Percentiles rank a stretch among this genome's conserved stretches.
Conservation (phyloP, 2,113 vertebrate species). For the Ia io region DNA sequence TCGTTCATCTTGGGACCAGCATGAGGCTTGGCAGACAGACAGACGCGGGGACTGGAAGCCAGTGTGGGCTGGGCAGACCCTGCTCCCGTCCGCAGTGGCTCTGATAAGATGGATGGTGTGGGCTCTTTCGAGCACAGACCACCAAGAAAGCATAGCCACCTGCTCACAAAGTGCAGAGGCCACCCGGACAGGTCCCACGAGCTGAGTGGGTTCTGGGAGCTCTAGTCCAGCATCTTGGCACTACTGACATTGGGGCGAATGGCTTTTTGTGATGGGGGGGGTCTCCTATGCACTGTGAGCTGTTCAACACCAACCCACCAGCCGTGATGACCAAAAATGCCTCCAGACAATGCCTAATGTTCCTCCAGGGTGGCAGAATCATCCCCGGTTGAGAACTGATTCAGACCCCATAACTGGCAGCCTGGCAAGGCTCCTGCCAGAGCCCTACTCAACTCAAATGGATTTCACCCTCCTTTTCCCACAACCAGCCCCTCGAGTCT, state of each 20-base stretch:
- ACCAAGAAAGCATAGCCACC: not conserved
- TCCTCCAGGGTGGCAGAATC: not conserved
- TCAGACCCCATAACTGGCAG: not conserved
- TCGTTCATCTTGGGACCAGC: not conserved
- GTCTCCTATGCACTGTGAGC: fast-evolving
- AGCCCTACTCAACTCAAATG: not conserved
- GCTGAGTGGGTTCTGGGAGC: not conserved
- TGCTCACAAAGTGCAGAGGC: not conserved
- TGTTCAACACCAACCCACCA: not conserved
- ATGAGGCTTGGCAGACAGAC: not conserved
- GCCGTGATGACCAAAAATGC: not conserved
- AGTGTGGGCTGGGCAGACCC: too few relatives aligned
- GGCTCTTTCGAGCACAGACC: not conserved
- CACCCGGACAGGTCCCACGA: not conserved
- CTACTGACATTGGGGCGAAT: not conserved
- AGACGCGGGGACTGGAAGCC: not conserved
- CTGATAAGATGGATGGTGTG: not conserved
- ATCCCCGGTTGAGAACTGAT: not conserved
- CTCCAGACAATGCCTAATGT: not conserved
- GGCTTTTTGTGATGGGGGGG: not conserved
- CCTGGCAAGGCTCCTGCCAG: not conserved
- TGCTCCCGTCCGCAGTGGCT: not conserved
- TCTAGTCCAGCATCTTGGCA: not conserved
- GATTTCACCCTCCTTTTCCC: not conserved
- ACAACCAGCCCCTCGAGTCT: not conserved